phyloP scores from a whole-genome alignment of 1,140 invertebrate species.

The Sminthurinus signatus region DNA sequence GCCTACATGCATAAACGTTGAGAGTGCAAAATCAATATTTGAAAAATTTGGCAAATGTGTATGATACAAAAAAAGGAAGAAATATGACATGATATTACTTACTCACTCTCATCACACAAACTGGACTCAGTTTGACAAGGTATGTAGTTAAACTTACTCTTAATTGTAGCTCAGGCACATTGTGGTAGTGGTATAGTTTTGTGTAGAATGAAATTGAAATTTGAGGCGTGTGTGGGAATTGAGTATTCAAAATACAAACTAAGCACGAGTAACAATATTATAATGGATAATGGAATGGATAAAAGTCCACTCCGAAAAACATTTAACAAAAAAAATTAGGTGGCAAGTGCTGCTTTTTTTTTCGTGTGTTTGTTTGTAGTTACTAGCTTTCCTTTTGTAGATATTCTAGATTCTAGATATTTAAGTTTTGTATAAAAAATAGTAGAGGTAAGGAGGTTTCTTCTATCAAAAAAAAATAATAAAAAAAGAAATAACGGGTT shows the following conservation, averaged over 20 bases:
- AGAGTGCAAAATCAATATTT: too few species aligned
- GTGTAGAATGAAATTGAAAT: too few species aligned
- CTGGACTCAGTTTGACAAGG: too few species aligned
- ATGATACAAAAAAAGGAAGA: too few species aligned
- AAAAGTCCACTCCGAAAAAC: neutral
- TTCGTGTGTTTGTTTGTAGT: neutral
- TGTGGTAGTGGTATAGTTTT: too few species aligned
- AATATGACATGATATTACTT: too few species aligned
- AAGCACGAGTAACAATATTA: neutral
- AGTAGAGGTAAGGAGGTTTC: neutral
- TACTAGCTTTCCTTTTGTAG: too few species aligned
- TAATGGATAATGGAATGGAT: neutral
- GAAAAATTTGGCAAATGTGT: too few species aligned
- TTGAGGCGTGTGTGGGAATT: too few species aligned
- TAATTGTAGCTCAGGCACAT: neutral
- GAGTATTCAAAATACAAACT: neutral
- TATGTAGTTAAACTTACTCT: neutral
- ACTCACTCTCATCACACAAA: too few species aligned
- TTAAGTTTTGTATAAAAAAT: neutral
- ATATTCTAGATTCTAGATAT: neutral
- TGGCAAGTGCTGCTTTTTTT: neutral
- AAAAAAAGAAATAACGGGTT: neutral
- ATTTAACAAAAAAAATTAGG: neutral
- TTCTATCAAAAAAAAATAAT: neutral
- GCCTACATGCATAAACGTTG: too few species aligned